Percentiles rank a stretch among this genome's conserved stretches.
Evolutionary conservation across 1,140 invertebrate genomes (phyloP).

Genomic region (Orussus abietinus): DNA sequence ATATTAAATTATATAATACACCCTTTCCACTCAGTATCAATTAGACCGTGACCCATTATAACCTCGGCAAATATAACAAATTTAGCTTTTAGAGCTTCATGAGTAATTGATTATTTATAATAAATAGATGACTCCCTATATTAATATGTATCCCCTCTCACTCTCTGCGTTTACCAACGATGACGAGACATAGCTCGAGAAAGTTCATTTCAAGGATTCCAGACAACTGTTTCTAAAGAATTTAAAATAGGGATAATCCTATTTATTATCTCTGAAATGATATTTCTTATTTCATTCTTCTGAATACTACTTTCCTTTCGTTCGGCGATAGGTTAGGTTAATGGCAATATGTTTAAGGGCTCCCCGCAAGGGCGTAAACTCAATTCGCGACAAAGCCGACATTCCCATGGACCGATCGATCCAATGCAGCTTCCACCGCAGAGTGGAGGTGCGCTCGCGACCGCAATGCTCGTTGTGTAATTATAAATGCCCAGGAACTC

Average conservation of each 20-base stretch:
- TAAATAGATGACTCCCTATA: constrained; percentile 18
- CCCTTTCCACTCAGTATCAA: constrained; percentile 55
- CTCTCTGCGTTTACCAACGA: constrained; percentile 50
- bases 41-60: constrained; percentile 54
- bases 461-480: no score
- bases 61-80: constrained; percentile 38
- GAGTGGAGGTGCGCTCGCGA: no score
- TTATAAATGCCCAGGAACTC: no score
- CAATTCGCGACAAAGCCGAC: no score
- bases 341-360: no score
- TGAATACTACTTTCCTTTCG: constrained; percentile 66
- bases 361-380: no score
- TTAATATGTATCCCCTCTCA: constrained; percentile 4
- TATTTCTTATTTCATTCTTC: constrained; percentile 63
- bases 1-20: constrained; percentile 55
- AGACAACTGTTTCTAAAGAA: constrained; percentile 51
- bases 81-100: constrained; percentile 10
- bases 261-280: constrained; percentile 63
- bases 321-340: no score
- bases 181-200: constrained; percentile 61
- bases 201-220: constrained; percentile 56
- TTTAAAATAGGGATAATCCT: constrained; percentile 60
- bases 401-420: no score
- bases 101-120: no score
- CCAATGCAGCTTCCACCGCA: no score